These are phyloP conservation scores for Phrynocephalus forsythii DNA, from an alignment of 2,797 vertebrate genomes.

Conservation along the genomic window DNA sequence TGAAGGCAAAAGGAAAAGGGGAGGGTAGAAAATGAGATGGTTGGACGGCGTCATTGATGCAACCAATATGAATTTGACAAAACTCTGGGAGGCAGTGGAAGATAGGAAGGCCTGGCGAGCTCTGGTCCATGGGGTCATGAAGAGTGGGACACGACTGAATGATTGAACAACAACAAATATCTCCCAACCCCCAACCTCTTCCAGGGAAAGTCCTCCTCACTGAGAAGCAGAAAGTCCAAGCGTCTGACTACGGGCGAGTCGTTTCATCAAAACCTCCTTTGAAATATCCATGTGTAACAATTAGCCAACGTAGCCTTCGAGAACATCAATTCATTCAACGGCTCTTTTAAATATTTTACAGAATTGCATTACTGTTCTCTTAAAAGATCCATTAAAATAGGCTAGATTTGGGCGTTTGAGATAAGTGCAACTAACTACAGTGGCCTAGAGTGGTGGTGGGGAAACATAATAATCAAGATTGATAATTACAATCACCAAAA, in stretches of 20 bases:
- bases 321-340: background rate
- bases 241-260: no score
- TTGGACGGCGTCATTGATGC: no score
- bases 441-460: background rate
- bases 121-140: no score
- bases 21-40: no score
- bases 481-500: fast-evolving
- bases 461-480: background rate
- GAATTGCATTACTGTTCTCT: background rate
- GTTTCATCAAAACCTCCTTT: background rate
- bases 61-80: no score
- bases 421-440: background rate
- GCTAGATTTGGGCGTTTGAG: background rate
- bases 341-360: conserved; percentile 2
- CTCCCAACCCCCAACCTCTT: no score
- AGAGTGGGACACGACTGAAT: no score
- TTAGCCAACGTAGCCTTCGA: background rate
- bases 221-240: background rate
- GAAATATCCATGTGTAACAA: conserved; percentile 13
- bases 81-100: no score
- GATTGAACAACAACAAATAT: no score
- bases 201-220: background rate
- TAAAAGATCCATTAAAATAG: conserved; percentile 9
- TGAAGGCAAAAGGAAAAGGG: no score
- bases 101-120: no score